A percentile compares a stretch with the other conserved stretches of the same genome.
phyloP scores from a whole-genome alignment of 2,888 invertebrate species.

The Pseudanteris insignis region DNA sequence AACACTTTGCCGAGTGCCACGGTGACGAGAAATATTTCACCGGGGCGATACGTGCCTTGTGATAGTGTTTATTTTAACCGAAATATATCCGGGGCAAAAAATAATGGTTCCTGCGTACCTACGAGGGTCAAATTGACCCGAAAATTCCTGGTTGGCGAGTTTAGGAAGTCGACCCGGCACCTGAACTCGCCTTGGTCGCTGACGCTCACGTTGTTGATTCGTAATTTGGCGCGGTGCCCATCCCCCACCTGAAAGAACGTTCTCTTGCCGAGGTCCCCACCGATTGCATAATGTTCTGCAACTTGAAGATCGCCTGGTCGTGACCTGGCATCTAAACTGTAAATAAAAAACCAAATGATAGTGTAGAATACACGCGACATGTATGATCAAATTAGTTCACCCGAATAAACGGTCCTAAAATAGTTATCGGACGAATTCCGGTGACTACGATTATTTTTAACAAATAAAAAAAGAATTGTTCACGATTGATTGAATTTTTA shows the following conservation, averaged over 20 bases:
- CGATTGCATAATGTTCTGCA: conserved; percentile 80
- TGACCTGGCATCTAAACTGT: conserved; percentile 79
- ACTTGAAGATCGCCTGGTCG: conserved; percentile 72
- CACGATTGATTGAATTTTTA: no score
- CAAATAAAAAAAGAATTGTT: no score
- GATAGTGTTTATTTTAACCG: conserved; percentile 9
- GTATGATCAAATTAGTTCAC: conserved; percentile 17
- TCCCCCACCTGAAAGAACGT: conserved; percentile 79
- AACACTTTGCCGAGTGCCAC: conserved; percentile 43
- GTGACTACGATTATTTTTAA: no score
- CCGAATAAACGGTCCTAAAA: neutral
- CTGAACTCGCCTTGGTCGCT: conserved; percentile 86
- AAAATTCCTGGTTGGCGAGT: conserved; percentile 88
- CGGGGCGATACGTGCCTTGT: conserved; percentile 6
- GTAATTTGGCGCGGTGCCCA: conserved; percentile 74
- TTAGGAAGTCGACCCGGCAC: conserved; percentile 88
- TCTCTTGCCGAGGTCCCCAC: conserved; percentile 79
- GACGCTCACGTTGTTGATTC: conserved; percentile 76
- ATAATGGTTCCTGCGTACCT: conserved; percentile 71
- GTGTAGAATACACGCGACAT: conserved; percentile 10
- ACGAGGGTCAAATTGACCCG: conserved; percentile 86
- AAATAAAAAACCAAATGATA: conserved; percentile 42
- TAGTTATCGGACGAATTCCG: no score
- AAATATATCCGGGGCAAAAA: neutral
- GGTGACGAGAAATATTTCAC: conserved; percentile 20